These are phyloP conservation scores for Neoaliturus tenellus DNA, from an alignment of 2,888 invertebrate genomes.

Conservation along the genomic window DNA sequence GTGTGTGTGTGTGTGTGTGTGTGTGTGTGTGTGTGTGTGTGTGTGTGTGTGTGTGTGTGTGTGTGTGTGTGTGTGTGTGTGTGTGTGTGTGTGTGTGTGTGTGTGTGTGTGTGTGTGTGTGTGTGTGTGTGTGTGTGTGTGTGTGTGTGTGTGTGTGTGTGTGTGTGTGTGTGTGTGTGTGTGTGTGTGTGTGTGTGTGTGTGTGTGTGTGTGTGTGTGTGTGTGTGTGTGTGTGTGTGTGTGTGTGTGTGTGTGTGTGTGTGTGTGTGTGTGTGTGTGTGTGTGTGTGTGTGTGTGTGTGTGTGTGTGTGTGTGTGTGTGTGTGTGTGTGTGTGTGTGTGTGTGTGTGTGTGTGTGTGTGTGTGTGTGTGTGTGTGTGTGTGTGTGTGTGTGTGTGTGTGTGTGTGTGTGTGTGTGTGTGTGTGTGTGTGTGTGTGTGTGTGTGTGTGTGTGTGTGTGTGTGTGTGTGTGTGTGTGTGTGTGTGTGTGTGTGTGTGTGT, in stretches of 20 bases:
- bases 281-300: background rate
- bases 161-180: background rate
- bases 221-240: background rate
- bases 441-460: background rate
- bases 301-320: background rate
- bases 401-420: background rate
- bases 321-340: background rate
- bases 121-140: conserved; percentile 29
- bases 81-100: conserved; percentile 52
- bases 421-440: background rate
- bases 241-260: background rate
- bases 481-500: background rate
- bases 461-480: background rate
- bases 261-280: background rate
- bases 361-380: conserved; percentile 3
- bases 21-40: conserved; percentile 51
- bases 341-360: background rate
- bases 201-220: background rate
- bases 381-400: background rate
- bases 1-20: conserved; percentile 49
- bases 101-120: conserved; percentile 48
- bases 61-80: conserved; percentile 52
- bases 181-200: background rate
- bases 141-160: background rate
- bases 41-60: conserved; percentile 52